Evolutionary conservation across 2,888 invertebrate genomes (phyloP), one percentile per base, ranked within the genome.

Genomic region (Ophion slaviceki): DNA sequence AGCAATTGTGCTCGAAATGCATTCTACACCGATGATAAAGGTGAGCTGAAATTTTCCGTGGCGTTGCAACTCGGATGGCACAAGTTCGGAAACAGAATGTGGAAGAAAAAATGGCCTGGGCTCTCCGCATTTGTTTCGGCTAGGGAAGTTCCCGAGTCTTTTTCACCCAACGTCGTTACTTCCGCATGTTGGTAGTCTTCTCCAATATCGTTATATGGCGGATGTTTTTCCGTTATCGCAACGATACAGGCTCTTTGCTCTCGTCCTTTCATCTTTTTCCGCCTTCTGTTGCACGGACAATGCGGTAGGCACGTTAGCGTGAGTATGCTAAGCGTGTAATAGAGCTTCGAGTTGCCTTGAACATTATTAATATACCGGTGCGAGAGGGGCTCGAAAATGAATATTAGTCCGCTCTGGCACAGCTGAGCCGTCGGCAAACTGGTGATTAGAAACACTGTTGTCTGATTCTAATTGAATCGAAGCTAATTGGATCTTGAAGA

Each of bases 351-450:
- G 72, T 80, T 64, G 68, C 83, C 86, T 83, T 82, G 83, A 77
- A 62, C 53, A 83, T 86, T 86, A 86, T 83, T 83, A 86, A 86
- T 86, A 86, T 61, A 77, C 53, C 11, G 14, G 53, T 62, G 17
- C n/a, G 40, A 32, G 68, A 40, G 20, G 57, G 53, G 77, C 62
- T 71, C 71, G 57, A 68, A 77, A 76, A 80, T 53, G 79, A 68
- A 32, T n/a, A 47, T 45, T 53, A 45, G 64, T 77, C 72, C 47
- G 67, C 66, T 61, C 57, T 57, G 66, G 75, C 57, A 59, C 66
- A 67, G 47, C 1, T 17, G 10, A 47, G 40, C 57, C 11, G 28
- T 47, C 4, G 11, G 40, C 24, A 28, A 8, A 20, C 36, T 57
- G 68, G 24, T 24, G 57, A 66, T 80, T 53, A 66, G 40, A 77